These are phyloP conservation scores for Mamestra configurata DNA, from an alignment of 1,140 invertebrate genomes.

Conservation along the genomic window DNA sequence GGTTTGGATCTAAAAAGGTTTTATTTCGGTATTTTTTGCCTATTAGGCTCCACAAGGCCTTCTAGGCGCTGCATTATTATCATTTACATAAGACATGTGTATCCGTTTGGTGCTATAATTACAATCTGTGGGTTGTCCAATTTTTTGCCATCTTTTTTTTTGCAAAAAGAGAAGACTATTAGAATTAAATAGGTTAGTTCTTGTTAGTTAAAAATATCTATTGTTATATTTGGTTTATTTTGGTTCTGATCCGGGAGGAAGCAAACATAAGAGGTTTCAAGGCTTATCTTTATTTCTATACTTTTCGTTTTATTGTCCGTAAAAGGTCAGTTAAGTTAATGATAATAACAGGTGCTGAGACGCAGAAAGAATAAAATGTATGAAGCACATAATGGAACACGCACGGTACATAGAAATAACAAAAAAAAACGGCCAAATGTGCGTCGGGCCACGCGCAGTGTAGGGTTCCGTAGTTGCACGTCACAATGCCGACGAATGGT, in stretches of 20 bases:
- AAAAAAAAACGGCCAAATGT: too few species aligned
- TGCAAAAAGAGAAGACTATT: neutral
- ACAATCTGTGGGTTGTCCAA: constrained; percentile 6
- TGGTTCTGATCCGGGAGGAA: neutral
- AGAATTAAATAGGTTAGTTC: constrained; percentile 6
- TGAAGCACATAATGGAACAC: too few species aligned
- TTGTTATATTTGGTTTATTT: neutral
- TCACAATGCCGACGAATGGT: too few species aligned
- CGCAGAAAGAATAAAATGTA: too few species aligned
- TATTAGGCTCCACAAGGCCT: constrained; percentile 39
- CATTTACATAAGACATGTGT: constrained; percentile 17
- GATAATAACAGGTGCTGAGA: too few species aligned
- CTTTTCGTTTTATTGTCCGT: too few species aligned
- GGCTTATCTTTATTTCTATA: too few species aligned
- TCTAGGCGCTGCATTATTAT: constrained; percentile 27
- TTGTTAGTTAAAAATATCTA: neutral
- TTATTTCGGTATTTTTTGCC: constrained; percentile 26
- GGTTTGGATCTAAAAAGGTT: neutral
- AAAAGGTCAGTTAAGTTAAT: too few species aligned
- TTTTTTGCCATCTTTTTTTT: constrained; percentile 8
- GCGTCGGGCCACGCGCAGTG: too few species aligned
- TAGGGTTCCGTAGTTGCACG: too few species aligned
- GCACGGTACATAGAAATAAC: too few species aligned
- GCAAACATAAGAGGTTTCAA: too few species aligned
- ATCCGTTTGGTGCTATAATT: constrained; percentile 33